A percentile compares a stretch with the other conserved stretches of the same genome.
Conservation (phyloP, 2,888 invertebrate genomes). For the Mellilla xanthometata region DNA sequence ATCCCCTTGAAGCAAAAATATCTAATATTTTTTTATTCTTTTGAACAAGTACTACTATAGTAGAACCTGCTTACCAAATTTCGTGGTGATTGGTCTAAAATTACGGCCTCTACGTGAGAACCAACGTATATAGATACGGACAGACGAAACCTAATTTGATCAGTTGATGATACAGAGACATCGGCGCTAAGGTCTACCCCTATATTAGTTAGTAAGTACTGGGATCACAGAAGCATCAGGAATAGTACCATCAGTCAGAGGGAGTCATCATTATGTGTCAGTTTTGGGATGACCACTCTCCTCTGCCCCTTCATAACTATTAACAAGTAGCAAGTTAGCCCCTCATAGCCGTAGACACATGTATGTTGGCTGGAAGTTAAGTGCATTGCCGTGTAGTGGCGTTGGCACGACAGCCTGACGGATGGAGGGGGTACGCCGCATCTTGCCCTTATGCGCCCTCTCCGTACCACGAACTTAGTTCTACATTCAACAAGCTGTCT, state of each 20-base stretch:
- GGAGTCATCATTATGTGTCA: conserved; percentile 50
- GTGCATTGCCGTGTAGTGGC: conserved; percentile 71
- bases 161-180: too few relatives aligned
- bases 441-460: conserved; percentile 39
- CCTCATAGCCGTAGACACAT: conserved; percentile 66
- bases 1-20: too few relatives aligned
- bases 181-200: too few relatives aligned
- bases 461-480: neutral
- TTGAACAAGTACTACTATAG: too few relatives aligned
- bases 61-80: too few relatives aligned
- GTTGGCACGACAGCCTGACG: conserved; percentile 66
- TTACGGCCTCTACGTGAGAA: too few relatives aligned
- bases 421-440: conserved; percentile 53
- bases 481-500: conserved; percentile 1
- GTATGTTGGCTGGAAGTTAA: conserved; percentile 66
- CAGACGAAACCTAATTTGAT: too few relatives aligned
- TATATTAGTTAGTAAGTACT: too few relatives aligned
- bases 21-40: too few relatives aligned
- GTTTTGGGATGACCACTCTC: conserved; percentile 54
- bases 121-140: too few relatives aligned
- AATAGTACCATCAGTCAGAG: conserved; percentile 41
- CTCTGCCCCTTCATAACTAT: conserved; percentile 57
- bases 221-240: too few relatives aligned
- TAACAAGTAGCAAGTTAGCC: conserved; percentile 67
- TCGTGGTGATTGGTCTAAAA: too few relatives aligned